Percentiles rank a stretch among this genome's conserved stretches.
phyloP scores from a whole-genome alignment of 23 tunicate species.

The Halocynthia roretzi region DNA sequence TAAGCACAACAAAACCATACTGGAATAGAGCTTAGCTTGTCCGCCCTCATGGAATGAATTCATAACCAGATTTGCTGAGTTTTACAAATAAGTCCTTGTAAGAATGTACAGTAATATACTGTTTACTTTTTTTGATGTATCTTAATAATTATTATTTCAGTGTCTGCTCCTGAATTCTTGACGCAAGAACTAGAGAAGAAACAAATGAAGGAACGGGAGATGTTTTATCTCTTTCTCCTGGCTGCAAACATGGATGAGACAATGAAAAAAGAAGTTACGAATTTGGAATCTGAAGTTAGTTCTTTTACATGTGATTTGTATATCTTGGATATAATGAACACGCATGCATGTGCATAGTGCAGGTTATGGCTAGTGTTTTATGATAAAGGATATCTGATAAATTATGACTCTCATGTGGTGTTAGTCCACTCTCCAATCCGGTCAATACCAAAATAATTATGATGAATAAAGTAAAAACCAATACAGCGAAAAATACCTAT shows the following conservation, averaged over 20 bases:
- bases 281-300: constrained; percentile 14
- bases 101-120: too few species aligned
- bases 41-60: not conserved
- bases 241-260: constrained; percentile 43
- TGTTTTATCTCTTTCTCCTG: constrained; percentile 33
- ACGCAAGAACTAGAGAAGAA: constrained; percentile 63
- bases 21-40: not conserved
- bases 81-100: not conserved
- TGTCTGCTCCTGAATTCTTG: constrained; percentile 61
- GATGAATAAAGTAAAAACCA: too few species aligned
- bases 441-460: too few species aligned
- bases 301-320: too few species aligned
- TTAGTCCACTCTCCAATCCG: too few species aligned
- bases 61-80: not conserved
- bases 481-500: too few species aligned
- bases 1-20: not conserved
- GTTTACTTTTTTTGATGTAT: not conserved
- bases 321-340: too few species aligned
- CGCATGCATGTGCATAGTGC: too few species aligned
- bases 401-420: too few species aligned
- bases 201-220: constrained; percentile 51
- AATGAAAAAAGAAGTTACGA: not conserved
- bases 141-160: constrained; percentile 19
- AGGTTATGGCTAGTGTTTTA: too few species aligned
- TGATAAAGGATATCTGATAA: too few species aligned